Evolutionary conservation across 2,113 vertebrate species (phyloP).

Genomic region (Globicephala melas): DNA sequence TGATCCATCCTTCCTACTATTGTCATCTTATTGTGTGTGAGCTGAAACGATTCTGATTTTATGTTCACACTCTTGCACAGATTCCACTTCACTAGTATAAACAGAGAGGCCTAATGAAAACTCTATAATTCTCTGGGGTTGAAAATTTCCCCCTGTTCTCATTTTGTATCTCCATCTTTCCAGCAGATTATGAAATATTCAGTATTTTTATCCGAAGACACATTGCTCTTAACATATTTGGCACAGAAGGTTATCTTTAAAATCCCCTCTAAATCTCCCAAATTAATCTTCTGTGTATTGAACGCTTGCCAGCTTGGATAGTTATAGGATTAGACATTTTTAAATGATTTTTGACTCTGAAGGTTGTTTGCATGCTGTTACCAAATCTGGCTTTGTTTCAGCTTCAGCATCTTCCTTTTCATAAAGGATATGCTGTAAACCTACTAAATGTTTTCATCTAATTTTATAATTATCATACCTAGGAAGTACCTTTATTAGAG

Average conservation of each 20-base stretch:
- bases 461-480: conserved; percentile 50
- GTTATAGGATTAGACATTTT: conserved; percentile 55
- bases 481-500: conserved; percentile 36
- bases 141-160: neutral
- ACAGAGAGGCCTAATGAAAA: neutral
- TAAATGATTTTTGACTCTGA: conserved; percentile 62
- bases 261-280: conserved; percentile 50
- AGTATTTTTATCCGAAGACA: conserved; percentile 19
- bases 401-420: conserved; percentile 45
- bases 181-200: neutral
- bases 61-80: neutral
- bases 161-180: neutral
- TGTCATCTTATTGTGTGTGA: neutral
- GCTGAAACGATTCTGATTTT: neutral
- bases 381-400: conserved; percentile 51
- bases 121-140: neutral
- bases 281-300: conserved; percentile 58
- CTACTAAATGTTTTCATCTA: conserved; percentile 44
- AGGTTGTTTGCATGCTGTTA: conserved; percentile 60
- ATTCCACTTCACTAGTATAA: neutral
- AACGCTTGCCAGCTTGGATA: conserved; percentile 53
- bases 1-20: neutral
- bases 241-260: conserved; percentile 56
- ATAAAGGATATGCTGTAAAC: conserved; percentile 53
- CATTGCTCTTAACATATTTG: conserved; percentile 36